Evolutionary conservation across 2,797 vertebrate species (phyloP), one percentile per base, ranked within the genome.

Genomic region (Pangasius larnaudii): DNA sequence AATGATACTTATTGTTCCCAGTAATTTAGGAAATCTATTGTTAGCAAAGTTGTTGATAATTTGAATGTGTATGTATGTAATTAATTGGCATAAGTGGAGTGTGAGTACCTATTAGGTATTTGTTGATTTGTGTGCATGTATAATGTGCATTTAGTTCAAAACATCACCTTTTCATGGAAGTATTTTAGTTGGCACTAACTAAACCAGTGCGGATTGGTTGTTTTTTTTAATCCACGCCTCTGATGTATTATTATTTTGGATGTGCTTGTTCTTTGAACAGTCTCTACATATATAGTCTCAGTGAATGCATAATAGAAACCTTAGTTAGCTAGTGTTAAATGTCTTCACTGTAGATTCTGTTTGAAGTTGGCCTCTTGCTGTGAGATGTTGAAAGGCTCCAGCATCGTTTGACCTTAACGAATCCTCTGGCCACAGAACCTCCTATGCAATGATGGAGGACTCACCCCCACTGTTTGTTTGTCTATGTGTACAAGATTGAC

Each of bases 331-430:
- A 49, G 27, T 30, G 61, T 42, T 56, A 72, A 85, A 58, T 85
- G 30, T 27, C 49, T n/a, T 27, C 24, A 30, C 69, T 85, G 65
- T 74, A n/a, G 53, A 85, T 74, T 88, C 75, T 2, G 78, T 88
- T 88, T 87, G 90, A 90, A 90, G 84, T 78, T 69, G 71, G 30
- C 56, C 63, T 87, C 87, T 87, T 75, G 83, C 87, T 85, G 88
- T 56, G 90, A 88, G 72, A 83, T 89, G 83, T 87, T 86, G 85
- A 90, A 85, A 90, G 83, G 33, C 74, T 86, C 85, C 61, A 79
- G 84, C 85, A 63, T 85, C 51, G 3, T 85, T 85, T 92, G 91
- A 91, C 91, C 90, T 89, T 91, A 91, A 86, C 49, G 14, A 85
- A 83, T 65, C 36, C 53, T 74, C 81, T 83, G 84, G 63, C 71